Evolutionary conservation across 2,797 vertebrate species (phyloP), one percentile per base, ranked within the genome.

Genomic region (Alca torda): DNA sequence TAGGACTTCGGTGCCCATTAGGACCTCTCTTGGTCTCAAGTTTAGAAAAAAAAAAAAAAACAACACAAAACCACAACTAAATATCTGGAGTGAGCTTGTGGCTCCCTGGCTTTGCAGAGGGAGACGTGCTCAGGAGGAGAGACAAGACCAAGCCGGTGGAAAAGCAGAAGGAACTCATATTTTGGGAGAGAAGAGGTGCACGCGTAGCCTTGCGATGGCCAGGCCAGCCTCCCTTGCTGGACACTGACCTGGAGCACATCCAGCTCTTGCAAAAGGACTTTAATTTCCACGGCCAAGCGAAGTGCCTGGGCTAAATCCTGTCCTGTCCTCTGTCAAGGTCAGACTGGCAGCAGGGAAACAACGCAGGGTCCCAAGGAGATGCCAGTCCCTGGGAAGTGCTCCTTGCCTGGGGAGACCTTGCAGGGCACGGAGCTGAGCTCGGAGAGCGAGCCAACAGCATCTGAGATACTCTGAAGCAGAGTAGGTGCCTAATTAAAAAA

Each of bases 271-370:
- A 89, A 48, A 77, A 87, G 20, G 30, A 53, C 63, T 78, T 88
- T 33, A 45, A 74, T 83, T 95, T 92, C 84, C 51, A 89, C 0
- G 0, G 63, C 30, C 54, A 77, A 64, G 33, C 19, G n/a, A 68
- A 85, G 24, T 30, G 20, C 33, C 19, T 3, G 3, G 45, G 24
- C 18, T 85, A 76, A 94, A 92, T 85, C 90, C 63, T 12, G 7
- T 59, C 53, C 61, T 89, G 90, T 89, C 92, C 93, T 95, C 89
- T 76, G 74, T 93, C 96, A 97, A 97, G 97, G 95, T 96, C 96
- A 97, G 83, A 51, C 9, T 8, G 50, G 35, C 39, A 84, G n/a
- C 16, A 20, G 73, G 46, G 48, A 93, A 91, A 73, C 11, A 72
- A 37, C 0, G 0, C 0, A 0, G 35, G 51, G 65, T 72, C 53